Conservation (phyloP, 2,888 invertebrate species). For the Schizaphis graminum region DNA sequence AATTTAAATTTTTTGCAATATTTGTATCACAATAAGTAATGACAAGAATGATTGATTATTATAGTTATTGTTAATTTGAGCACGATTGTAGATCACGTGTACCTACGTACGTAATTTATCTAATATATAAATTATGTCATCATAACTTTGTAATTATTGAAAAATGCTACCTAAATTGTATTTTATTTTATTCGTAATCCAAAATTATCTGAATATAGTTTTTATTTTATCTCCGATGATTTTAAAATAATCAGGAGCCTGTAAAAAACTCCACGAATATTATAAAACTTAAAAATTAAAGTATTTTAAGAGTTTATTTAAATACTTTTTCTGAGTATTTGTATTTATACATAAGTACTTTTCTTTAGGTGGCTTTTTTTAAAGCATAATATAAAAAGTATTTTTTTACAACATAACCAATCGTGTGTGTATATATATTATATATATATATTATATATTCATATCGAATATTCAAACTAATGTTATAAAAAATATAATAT, state of each 20-base stretch:
- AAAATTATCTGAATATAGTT: background rate
- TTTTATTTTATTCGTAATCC: background rate
- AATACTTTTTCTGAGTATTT: background rate
- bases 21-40: background rate
- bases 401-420: background rate
- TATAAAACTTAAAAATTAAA: background rate
- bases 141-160: background rate
- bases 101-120: too few relatives aligned
- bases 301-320: background rate
- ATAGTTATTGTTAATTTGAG: too few relatives aligned
- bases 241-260: background rate
- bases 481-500: background rate
- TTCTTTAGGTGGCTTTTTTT: background rate
- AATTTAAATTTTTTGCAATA: background rate
- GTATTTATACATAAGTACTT: background rate
- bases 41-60: too few relatives aligned
- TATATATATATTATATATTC: background rate
- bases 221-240: background rate
- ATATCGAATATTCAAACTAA: background rate
- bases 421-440: background rate
- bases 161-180: background rate
- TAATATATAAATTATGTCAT: background rate
- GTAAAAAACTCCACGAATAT: background rate
- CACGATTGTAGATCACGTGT: too few relatives aligned
- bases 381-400: background rate